Evolutionary conservation across 2,113 vertebrate species (phyloP), one percentile per base, ranked within the genome.

Genomic region (Semnopithecus entellus): DNA sequence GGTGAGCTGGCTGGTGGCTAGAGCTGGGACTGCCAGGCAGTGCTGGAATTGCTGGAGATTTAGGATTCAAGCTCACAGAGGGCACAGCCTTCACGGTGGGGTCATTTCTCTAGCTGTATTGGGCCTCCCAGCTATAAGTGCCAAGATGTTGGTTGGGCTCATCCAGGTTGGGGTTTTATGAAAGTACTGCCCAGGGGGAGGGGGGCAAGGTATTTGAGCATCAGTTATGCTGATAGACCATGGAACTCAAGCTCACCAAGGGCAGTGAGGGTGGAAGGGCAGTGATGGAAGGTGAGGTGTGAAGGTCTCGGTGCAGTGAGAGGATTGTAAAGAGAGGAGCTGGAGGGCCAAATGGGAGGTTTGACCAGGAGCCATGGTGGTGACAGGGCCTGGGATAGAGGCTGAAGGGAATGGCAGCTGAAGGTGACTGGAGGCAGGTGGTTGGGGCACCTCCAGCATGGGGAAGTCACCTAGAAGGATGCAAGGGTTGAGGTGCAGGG

Each of bases 161-260:
- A 18, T 68, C 66, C 35, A 83, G 57, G 12, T 27, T 17, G 3
- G 20, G 20, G 59, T 43, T 85, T 66, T 70, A 27, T 52, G 72
- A 50, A 32, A 59, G 45, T 43, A 3, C 55, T 32, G 22, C 55
- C 3, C 25, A 38, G 43, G 57, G 35, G 11, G 27, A 32, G 40
- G 7, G 4, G 25, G 68, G 8, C 35, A 14, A 6, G n/a, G 50
- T 3, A 0, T n/a, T 30, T 22, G 48, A 40, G 20, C 25, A 9
- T 17, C 48, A 5, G 13, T 78, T 73, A 50, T 10, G 9, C 8
- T 0, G 32, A 30, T 66, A 76, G 32, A n/a, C 43, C 0, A 0
- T 23, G n/a, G 88, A 48, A 7, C 72, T 86, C 75, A 72, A n/a
- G 23, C 45, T 40, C n/a, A 38, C 38, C 23, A 14, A 45, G 9